Percentiles rank a stretch among this genome's conserved stretches.
Evolutionary conservation across 2,113 vertebrate genomes (phyloP).

Genomic region (Strigops habroptila): DNA sequence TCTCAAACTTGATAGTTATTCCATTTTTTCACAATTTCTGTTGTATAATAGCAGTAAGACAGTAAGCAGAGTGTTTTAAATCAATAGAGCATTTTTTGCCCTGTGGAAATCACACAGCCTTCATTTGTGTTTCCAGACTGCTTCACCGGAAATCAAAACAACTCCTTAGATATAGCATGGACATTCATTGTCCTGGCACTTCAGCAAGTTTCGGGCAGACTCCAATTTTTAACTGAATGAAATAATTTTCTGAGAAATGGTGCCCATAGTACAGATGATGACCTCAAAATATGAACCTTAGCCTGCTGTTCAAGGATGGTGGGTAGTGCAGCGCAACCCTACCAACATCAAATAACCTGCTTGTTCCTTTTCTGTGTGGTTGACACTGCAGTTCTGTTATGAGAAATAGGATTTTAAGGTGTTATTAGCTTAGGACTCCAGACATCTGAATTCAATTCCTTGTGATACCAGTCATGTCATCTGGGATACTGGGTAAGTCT

Average conservation of each 20-base stretch:
- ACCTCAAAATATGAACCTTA: conserved; percentile 1
- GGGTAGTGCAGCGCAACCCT: not conserved
- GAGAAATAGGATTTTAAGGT: not conserved
- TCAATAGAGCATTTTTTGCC: not conserved
- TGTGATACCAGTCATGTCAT: not conserved
- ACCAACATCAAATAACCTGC: not conserved
- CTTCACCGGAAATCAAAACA: not conserved
- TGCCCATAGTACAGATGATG: not conserved
- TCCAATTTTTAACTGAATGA: not conserved
- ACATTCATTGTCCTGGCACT: not conserved
- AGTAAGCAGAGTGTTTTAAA: not conserved
- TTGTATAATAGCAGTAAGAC: not conserved
- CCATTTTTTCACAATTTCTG: not conserved
- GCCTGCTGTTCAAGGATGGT: not conserved
- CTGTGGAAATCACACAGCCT: not conserved
- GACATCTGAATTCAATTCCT: not conserved
- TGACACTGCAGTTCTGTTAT: not conserved
- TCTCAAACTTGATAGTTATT: not conserved
- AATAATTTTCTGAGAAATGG: not conserved
- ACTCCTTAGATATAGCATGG: not conserved
- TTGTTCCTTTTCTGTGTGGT: not conserved
- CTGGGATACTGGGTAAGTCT: not conserved
- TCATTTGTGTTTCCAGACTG: not conserved
- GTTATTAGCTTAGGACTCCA: not conserved
- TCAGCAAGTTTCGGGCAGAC: not conserved